Evolutionary conservation across 2,113 vertebrate genomes (phyloP), one percentile per base, ranked within the genome.

Genomic region (Panthera leo): DNA sequence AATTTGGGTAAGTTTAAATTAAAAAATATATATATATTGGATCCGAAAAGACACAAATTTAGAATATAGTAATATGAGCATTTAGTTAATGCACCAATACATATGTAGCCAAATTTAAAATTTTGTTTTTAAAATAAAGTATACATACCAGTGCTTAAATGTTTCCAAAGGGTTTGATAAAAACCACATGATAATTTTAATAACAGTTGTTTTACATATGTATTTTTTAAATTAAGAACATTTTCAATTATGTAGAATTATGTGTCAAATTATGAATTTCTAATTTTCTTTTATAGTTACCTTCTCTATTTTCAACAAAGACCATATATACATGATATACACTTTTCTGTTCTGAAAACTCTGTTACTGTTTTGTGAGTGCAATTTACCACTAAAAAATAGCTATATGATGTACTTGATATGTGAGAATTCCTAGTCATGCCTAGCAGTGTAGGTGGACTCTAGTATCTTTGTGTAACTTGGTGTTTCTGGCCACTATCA

Each of bases 41-140:
- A 2, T 65, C 51, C 36, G 16, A 27, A 90, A 92, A 27, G 9
- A 79, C 3, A 88, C 4, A 85, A 31, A 85, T 73, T 92, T 89
- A 25, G 21, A 85, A 48, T 68, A 76, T 0, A 65, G 75, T 70
- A 39, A 87, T 42, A 48, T 61, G 31, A 92, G 70, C 12, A 75
- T 42, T 29, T 8, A 93, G 36, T 93, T 51, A 65, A 89, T 58
- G 14, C 31, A 86, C 3, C 23, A 73, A 34, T 45, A 83, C 31
- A 63, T 48, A 92, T 87, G 34, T 2, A 48, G 16, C 31, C 34
- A 85, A 84, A 65, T 84, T 93, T 68, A 67, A 95, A 88, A n/a
- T 90, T 36, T 86, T 94, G 7, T 70, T 90, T 94, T 68, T 95
- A 87, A 97, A 76, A 25, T 48, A 91, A 93, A 89, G 25, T 36